These are phyloP conservation scores for Philhelius pedissequus DNA, from an alignment of 2,888 invertebrate genomes.

Conservation along the genomic window DNA sequence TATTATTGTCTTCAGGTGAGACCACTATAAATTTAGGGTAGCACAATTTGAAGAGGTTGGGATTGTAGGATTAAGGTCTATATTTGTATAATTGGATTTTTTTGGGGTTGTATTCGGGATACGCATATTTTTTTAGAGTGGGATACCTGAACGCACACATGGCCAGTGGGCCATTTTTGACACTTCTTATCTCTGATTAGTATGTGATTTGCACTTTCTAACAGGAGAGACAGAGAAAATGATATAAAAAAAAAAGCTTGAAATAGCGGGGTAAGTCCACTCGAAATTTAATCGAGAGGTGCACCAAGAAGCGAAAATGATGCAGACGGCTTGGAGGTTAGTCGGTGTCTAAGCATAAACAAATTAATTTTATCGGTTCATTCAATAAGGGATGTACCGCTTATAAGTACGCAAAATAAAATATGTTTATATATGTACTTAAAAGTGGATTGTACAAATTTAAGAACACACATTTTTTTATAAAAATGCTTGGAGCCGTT, in stretches of 20 bases:
- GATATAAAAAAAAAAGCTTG: background rate
- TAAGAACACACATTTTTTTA: too few species aligned
- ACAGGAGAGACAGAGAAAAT: background rate
- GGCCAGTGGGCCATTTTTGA: background rate
- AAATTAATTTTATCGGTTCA: too few species aligned
- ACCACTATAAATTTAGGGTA: constrained; percentile 2
- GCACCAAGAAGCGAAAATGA: background rate
- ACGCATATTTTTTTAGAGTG: background rate
- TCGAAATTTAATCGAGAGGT: too few species aligned
- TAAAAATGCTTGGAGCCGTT: too few species aligned
- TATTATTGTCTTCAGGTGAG: background rate
- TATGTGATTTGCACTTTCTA: background rate
- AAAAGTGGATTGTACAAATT: too few species aligned
- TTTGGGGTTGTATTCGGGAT: background rate
- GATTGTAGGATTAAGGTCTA: background rate
- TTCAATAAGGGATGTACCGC: too few species aligned
- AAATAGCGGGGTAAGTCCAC: background rate
- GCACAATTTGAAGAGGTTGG: background rate
- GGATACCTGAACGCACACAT: background rate
- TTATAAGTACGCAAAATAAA: too few species aligned
- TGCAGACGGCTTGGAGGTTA: background rate
- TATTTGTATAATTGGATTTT: background rate
- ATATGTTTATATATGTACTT: too few species aligned
- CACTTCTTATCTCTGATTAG: background rate
- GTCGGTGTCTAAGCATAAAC: background rate